Evolutionary conservation across 2,797 vertebrate genomes (phyloP).

Genomic region (Sylvia borin): DNA sequence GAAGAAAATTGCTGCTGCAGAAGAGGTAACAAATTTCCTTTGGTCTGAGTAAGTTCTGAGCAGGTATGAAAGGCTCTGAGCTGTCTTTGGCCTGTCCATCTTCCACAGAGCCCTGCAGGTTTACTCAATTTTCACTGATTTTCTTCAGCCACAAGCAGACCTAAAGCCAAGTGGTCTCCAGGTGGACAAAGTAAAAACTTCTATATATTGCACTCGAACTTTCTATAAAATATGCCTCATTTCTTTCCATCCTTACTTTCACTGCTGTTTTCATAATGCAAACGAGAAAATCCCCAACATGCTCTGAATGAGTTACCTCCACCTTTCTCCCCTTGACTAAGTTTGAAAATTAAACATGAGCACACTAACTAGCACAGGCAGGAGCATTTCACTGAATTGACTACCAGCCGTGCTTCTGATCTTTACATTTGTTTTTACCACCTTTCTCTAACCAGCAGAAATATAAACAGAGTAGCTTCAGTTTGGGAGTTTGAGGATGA

Average conservation of each 20-base stretch:
- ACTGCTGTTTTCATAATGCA: neutral
- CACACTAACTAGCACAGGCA: neutral
- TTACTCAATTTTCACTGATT: neutral
- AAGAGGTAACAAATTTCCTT: neutral
- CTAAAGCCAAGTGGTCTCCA: neutral
- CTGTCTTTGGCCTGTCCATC: neutral
- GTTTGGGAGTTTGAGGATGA: neutral
- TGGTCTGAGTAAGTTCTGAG: neutral
- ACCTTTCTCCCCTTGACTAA: neutral
- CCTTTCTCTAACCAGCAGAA: neutral
- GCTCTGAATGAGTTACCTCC: neutral
- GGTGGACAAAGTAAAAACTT: neutral
- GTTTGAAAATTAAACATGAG: neutral
- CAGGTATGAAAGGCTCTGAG: neutral
- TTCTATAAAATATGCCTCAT: neutral
- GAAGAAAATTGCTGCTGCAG: neutral
- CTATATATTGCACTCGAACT: neutral
- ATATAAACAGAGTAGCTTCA: neutral
- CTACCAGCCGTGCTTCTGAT: neutral
- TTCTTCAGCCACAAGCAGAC: neutral
- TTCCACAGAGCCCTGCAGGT: neutral
- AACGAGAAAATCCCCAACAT: neutral
- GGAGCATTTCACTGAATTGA: neutral
- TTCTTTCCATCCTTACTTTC: neutral
- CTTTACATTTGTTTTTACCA: neutral